These are phyloP conservation scores for Notospermus geniculatus DNA, from an alignment of 1,140 invertebrate species.

Conservation along the genomic window DNA sequence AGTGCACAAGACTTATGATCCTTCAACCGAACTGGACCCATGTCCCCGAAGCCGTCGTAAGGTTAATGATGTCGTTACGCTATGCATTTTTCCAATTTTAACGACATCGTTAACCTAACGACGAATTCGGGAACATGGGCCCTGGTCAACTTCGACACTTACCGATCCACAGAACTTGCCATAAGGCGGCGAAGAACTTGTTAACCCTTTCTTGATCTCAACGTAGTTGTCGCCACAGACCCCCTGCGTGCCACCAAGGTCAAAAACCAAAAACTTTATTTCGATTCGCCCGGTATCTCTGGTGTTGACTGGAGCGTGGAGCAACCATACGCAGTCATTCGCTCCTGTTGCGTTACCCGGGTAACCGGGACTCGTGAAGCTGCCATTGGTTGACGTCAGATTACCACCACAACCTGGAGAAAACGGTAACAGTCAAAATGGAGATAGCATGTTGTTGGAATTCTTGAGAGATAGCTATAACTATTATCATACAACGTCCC, in stretches of 20 bases:
- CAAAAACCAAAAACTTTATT: constrained; percentile 58
- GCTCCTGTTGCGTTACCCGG: constrained; percentile 65
- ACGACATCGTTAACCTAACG: too few species aligned
- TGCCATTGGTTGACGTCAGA: constrained; percentile 66
- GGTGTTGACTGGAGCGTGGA: constrained; percentile 63
- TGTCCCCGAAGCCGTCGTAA: too few species aligned
- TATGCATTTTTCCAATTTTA: too few species aligned
- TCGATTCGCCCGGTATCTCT: constrained; percentile 30
- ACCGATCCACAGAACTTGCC: constrained; percentile 61
- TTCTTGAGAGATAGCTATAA: too few species aligned
- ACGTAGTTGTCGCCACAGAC: constrained; percentile 65
- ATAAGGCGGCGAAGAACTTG: constrained; percentile 35
- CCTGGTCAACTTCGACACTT: too few species aligned
- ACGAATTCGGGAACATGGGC: too few species aligned
- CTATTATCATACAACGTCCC: too few species aligned
- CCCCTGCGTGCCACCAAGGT: constrained; percentile 60
- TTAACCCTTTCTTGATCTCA: constrained; percentile 59
- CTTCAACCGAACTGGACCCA: too few species aligned
- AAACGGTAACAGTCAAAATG: too few species aligned
- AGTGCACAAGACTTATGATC: too few species aligned
- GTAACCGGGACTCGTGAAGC: constrained; percentile 74
- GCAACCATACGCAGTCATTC: constrained; percentile 68
- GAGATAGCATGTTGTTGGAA: too few species aligned
- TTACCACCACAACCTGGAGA: constrained; percentile 81
- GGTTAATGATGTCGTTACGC: too few species aligned